Percentiles rank a stretch among this genome's conserved stretches.
phyloP scores from a whole-genome alignment of 2,888 invertebrate species.

The Cephus pulcher region DNA sequence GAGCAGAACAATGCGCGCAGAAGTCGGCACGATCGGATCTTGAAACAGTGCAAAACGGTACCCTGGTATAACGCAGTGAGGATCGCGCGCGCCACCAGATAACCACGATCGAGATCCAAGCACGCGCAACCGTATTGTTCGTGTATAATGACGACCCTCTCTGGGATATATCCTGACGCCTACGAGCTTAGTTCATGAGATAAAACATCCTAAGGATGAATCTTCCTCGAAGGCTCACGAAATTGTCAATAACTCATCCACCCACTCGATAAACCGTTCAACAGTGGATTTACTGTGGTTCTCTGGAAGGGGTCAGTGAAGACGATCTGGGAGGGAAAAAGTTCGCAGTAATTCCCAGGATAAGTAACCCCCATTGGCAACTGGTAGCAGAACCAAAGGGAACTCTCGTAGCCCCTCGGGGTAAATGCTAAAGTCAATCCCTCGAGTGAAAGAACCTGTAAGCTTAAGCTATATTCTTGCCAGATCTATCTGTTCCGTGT shows the following conservation, averaged over 20 bases:
- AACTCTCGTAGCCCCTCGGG: neutral
- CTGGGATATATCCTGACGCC: neutral
- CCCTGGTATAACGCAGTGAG: neutral
- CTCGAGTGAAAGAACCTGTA: conserved; percentile 39
- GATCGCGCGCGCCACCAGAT: neutral
- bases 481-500: conserved; percentile 18
- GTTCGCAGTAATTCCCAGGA: neutral
- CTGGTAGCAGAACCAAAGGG: neutral
- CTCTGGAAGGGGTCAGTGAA: neutral
- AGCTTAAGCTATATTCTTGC: conserved; percentile 12
- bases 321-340: neutral
- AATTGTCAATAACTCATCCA: neutral
- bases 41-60: neutral
- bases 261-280: neutral
- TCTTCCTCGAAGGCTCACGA: neutral
- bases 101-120: neutral
- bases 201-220: neutral
- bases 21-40: neutral
- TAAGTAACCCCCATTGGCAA: neutral
- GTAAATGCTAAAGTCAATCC: conserved; percentile 1
- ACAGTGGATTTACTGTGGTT: neutral
- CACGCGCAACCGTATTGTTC: neutral
- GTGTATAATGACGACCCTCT: neutral
- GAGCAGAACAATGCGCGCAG: neutral
- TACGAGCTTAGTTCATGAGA: neutral